phyloP scores from a whole-genome alignment of 2,113 vertebrate species.

The Indicator indicator region DNA sequence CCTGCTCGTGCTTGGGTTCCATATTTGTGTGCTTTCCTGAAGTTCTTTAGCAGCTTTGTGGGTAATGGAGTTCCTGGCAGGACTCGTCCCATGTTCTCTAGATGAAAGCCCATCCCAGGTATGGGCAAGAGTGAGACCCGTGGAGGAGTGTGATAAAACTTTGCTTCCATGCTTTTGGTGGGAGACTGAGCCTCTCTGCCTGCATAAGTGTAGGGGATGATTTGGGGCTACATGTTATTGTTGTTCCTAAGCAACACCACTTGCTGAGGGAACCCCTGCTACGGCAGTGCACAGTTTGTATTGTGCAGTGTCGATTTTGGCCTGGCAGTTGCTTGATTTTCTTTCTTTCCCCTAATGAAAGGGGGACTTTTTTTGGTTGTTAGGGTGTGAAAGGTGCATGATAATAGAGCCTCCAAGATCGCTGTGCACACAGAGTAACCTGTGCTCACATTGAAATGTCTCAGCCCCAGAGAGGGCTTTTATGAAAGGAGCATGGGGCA shows the following conservation, averaged over 20 bases:
- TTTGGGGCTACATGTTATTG: background rate
- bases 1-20: background rate
- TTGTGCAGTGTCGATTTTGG: conserved; percentile 11
- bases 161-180: background rate
- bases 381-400: background rate
- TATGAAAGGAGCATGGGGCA: conserved; percentile 2
- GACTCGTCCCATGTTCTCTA: background rate
- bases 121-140: background rate
- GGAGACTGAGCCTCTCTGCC: background rate
- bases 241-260: conserved; percentile 53
- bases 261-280: conserved; percentile 2
- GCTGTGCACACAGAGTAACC: background rate
- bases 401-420: background rate
- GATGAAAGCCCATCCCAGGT: background rate
- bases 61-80: accelerated
- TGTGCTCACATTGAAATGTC: conserved; percentile 30
- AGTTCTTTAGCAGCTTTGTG: background rate
- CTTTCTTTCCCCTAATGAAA: conserved; percentile 16
- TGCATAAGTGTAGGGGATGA: background rate
- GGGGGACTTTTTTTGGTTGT: background rate
- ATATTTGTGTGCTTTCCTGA: background rate
- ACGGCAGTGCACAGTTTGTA: background rate
- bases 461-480: conserved; percentile 20
- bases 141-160: background rate
- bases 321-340: conserved; percentile 28